Percentiles rank a stretch among this genome's conserved stretches.
Conservation (phyloP, 2,888 invertebrate species). For the Rhingia rostrata region DNA sequence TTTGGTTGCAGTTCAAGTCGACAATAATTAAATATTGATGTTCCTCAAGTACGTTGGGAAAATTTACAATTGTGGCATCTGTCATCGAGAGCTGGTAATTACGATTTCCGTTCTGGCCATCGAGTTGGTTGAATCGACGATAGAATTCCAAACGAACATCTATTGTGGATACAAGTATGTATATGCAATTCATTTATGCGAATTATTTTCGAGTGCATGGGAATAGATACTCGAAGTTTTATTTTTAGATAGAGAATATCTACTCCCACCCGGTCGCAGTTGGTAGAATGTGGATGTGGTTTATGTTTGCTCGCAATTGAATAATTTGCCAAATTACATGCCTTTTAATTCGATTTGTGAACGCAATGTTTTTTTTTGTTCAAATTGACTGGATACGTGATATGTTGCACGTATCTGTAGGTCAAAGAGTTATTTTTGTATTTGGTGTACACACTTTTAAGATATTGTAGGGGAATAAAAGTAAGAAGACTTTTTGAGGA, state of each 20-base stretch:
- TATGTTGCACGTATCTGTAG: too few species aligned
- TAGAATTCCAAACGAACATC: conserved; percentile 62
- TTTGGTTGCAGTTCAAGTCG: conserved; percentile 73
- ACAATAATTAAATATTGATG: conserved; percentile 76
- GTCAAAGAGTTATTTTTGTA: too few species aligned
- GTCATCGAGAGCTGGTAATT: conserved; percentile 71
- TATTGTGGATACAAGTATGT: conserved; percentile 11
- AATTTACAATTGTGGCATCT: conserved; percentile 50
- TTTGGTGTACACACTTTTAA: too few species aligned
- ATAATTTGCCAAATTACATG: background rate
- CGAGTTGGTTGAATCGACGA: conserved; percentile 45
- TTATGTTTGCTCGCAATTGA: background rate
- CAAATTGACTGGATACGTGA: background rate
- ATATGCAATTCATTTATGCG: conserved; percentile 18
- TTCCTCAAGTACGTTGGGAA: conserved; percentile 75
- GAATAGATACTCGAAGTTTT: background rate
- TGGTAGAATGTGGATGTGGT: background rate
- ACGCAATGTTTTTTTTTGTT: background rate
- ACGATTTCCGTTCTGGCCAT: conserved; percentile 49
- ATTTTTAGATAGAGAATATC: conserved; percentile 29
- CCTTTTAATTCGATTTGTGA: background rate
- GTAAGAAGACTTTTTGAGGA: too few species aligned
- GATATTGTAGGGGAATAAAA: too few species aligned
- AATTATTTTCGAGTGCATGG: too few species aligned
- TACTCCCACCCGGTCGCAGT: conserved; percentile 18